phyloP scores from a whole-genome alignment of 1,140 invertebrate genomes.

The Achroia grisella region DNA sequence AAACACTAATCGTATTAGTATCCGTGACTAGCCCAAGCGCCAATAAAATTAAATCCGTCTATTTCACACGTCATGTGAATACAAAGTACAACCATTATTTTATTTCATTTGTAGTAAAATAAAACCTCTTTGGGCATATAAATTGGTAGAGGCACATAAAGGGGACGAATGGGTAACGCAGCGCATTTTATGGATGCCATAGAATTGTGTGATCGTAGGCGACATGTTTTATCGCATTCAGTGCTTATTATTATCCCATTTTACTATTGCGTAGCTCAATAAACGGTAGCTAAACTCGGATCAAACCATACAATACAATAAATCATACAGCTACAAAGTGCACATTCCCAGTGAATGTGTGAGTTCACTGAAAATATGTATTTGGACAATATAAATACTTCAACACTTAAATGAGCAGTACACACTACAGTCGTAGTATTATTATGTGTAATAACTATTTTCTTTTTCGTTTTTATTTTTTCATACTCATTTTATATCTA shows the following conservation, averaged over 20 bases:
- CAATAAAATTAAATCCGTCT: slow-evolving; percentile 13
- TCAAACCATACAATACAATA: too few relatives aligned
- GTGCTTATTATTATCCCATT: slow-evolving; percentile 21
- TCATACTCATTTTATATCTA: too few relatives aligned
- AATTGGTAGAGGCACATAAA: slow-evolving; percentile 23
- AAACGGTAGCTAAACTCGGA: too few relatives aligned
- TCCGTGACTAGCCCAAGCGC: slow-evolving; percentile 7
- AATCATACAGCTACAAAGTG: too few relatives aligned
- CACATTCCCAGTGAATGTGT: neutral
- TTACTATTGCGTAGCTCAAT: slow-evolving; percentile 13
- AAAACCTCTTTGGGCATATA: slow-evolving; percentile 24
- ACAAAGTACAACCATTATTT: slow-evolving; percentile 15
- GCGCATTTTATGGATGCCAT: slow-evolving; percentile 24
- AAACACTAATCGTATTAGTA: neutral
- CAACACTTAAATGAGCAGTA: too few relatives aligned
- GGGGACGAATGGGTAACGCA: slow-evolving; percentile 18
- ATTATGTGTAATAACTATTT: too few relatives aligned
- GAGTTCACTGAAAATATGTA: too few relatives aligned
- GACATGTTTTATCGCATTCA: slow-evolving; percentile 22
- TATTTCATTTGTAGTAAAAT: slow-evolving; percentile 14
- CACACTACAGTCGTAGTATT: too few relatives aligned
- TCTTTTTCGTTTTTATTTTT: too few relatives aligned
- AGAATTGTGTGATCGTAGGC: slow-evolving; percentile 23
- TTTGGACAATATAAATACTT: too few relatives aligned
- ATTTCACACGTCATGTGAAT: slow-evolving; percentile 11